phyloP scores from a whole-genome alignment of 2,888 invertebrate species.

The Elmis aenea region DNA sequence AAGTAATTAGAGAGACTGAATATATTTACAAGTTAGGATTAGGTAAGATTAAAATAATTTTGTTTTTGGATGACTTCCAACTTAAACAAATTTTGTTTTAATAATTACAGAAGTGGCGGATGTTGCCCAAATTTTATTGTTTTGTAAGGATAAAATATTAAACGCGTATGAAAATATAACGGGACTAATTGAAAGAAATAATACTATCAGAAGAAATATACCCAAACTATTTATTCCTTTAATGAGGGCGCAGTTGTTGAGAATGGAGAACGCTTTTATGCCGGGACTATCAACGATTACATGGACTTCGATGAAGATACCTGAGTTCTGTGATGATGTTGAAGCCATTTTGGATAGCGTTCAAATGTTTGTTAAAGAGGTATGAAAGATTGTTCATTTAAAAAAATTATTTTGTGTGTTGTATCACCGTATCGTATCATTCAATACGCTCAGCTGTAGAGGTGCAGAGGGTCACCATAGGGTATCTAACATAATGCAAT shows the following conservation, averaged over 20 bases:
- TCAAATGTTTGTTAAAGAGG: conserved; percentile 62
- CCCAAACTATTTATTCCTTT: conserved; percentile 66
- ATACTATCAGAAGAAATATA: conserved; percentile 55
- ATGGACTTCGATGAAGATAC: conserved; percentile 76
- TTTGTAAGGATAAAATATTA: conserved; percentile 65
- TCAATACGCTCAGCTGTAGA: too few relatives aligned
- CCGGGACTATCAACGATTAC: conserved; percentile 73
- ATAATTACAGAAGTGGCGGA: conserved; percentile 61
- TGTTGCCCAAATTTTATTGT: conserved; percentile 67
- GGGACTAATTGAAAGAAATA: conserved; percentile 58
- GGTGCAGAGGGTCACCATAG: too few relatives aligned
- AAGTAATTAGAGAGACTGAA: conserved; percentile 75
- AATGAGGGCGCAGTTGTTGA: conserved; percentile 61
- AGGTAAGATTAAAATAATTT: conserved; percentile 43
- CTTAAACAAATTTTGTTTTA: neutral
- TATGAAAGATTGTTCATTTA: too few relatives aligned
- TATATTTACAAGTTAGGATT: conserved; percentile 73
- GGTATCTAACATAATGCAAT: too few relatives aligned
- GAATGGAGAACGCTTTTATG: conserved; percentile 65
- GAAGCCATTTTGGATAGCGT: conserved; percentile 56
- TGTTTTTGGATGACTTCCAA: neutral
- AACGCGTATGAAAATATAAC: conserved; percentile 58
- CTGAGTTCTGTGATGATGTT: conserved; percentile 57
- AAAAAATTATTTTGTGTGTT: neutral
- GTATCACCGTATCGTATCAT: too few relatives aligned